phyloP scores from a whole-genome alignment of 1,140 invertebrate genomes.

The Micrasema minimum region DNA sequence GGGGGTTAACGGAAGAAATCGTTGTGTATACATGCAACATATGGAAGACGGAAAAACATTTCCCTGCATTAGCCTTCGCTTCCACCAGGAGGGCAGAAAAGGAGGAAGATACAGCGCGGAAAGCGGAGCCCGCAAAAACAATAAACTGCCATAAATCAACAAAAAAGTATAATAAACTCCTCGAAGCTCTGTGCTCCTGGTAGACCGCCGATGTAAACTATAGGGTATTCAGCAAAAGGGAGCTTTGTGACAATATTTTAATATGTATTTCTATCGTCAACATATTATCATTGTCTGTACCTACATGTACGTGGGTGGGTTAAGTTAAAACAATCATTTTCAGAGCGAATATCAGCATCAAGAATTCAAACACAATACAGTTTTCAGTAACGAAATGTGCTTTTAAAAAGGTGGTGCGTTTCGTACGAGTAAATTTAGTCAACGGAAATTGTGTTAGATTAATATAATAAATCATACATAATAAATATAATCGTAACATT shows the following conservation, averaged over 20 bases:
- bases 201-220: conserved; percentile 30
- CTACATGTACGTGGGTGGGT: conserved; percentile 22
- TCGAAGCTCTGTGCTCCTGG: conserved; percentile 34
- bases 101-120: conserved; percentile 23
- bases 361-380: too few relatives aligned
- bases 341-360: conserved; percentile 22
- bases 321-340: conserved; percentile 31
- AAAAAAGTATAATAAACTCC: conserved; percentile 54
- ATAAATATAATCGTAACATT: too few relatives aligned
- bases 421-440: too few relatives aligned
- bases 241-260: conserved; percentile 19
- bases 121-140: conserved; percentile 50
- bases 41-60: conserved; percentile 51
- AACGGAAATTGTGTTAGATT: too few relatives aligned
- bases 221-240: conserved; percentile 33
- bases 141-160: conserved; percentile 55
- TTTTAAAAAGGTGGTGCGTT: too few relatives aligned
- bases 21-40: conserved; percentile 36
- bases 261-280: conserved; percentile 23
- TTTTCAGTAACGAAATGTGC: too few relatives aligned
- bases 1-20: conserved; percentile 26
- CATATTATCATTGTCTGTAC: conserved; percentile 30
- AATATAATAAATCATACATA: too few relatives aligned
- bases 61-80: conserved; percentile 51
- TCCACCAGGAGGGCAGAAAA: conserved; percentile 41